Evolutionary conservation across 2,113 vertebrate species (phyloP).

Genomic region (Ascaphus truei): DNA sequence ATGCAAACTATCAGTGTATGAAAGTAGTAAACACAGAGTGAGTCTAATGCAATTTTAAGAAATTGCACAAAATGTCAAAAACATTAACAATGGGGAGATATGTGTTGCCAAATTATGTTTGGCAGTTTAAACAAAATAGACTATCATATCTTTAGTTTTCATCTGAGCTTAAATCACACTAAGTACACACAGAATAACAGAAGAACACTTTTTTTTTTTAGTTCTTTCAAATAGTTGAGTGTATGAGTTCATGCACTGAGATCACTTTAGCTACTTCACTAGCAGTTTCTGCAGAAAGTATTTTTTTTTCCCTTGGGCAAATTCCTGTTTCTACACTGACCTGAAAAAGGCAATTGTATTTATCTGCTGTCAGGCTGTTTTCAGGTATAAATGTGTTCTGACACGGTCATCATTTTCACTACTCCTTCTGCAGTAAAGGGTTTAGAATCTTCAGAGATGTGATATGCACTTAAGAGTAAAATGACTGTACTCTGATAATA

Average conservation of each 20-base stretch:
- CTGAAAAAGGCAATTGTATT: constrained; percentile 23
- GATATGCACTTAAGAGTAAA: no score
- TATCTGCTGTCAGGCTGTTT: constrained; percentile 11
- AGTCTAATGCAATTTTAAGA: background rate
- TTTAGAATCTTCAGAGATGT: background rate
- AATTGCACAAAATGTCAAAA: background rate
- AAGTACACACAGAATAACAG: background rate
- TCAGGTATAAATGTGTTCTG: constrained; percentile 6
- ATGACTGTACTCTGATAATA: no score
- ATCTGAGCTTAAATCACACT: background rate
- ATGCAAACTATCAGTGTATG: no score
- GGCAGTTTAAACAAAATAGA: background rate
- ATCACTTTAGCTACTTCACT: constrained; percentile 4
- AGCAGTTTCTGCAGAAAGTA: constrained; percentile 26
- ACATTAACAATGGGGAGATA: background rate
- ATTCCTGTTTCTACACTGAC: constrained; percentile 19
- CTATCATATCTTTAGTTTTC: background rate
- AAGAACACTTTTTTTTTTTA: background rate
- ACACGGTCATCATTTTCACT: background rate
- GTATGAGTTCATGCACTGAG: background rate
- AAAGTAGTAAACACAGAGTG: no score
- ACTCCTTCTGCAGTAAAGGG: background rate
- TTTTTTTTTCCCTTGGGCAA: constrained; percentile 31
- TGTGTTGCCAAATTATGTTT: background rate
- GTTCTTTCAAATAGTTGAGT: background rate